Percentiles rank a stretch among this genome's conserved stretches.
Conservation (phyloP, 2,113 vertebrate genomes). For the Himantopus leucocephalus region DNA sequence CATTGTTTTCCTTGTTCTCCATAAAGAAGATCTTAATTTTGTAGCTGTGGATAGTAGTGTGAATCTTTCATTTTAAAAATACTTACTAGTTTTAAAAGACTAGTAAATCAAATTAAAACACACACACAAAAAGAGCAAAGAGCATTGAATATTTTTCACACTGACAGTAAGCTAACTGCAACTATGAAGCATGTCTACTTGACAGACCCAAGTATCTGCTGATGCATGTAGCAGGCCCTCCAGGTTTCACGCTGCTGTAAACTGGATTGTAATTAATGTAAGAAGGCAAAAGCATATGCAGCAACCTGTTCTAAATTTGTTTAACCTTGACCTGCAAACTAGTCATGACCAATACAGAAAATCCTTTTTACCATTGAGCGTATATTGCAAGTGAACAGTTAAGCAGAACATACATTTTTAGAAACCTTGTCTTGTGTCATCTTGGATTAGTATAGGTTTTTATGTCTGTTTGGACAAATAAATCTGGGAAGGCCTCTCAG, state of each 20-base stretch:
- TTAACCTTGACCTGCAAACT: neutral
- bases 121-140: neutral
- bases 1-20: neutral
- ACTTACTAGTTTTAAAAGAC: neutral
- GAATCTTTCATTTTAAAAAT: neutral
- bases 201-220: neutral
- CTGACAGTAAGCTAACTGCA: neutral
- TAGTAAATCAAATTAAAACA: neutral
- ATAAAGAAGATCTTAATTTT: neutral
- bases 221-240: neutral
- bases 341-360: neutral
- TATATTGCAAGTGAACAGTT: neutral
- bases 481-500: neutral
- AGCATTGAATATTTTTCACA: neutral
- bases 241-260: neutral
- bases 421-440: neutral
- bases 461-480: neutral
- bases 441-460: neutral
- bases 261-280: neutral
- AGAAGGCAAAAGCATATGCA: neutral
- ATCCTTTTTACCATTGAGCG: neutral
- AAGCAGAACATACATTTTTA: neutral
- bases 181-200: neutral
- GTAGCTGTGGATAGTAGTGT: neutral
- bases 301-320: neutral